Evolutionary conservation across 2,888 invertebrate species (phyloP).

Genomic region (Pterostichus niger): DNA sequence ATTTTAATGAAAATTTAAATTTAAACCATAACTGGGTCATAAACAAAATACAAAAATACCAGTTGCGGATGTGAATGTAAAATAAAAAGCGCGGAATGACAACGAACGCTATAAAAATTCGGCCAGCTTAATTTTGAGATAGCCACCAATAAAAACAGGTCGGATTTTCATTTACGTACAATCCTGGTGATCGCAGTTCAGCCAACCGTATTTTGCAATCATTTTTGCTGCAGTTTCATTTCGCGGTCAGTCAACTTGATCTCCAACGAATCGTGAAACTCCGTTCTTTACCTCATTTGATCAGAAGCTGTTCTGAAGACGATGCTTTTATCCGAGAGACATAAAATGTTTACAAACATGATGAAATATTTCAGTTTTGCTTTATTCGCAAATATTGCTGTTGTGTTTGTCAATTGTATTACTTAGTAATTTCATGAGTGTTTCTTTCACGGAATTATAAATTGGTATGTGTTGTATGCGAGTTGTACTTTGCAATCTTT

Average conservation of each 20-base stretch:
- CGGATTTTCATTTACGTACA: conserved; percentile 43
- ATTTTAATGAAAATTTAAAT: conserved; percentile 16
- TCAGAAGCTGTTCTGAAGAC: conserved; percentile 10
- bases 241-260: conserved; percentile 56
- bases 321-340: neutral
- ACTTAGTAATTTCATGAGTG: conserved; percentile 18
- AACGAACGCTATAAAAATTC: conserved; percentile 41
- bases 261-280: conserved; percentile 44
- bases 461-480: neutral
- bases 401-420: conserved; percentile 18
- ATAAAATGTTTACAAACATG: conserved; percentile 37
- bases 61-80: conserved; percentile 39
- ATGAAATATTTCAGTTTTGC: conserved; percentile 27
- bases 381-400: conserved; percentile 27
- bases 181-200: conserved; percentile 6
- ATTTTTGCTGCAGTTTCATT: conserved; percentile 55
- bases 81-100: conserved; percentile 40
- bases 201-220: conserved; percentile 53
- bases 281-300: conserved; percentile 43
- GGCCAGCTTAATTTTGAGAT: conserved; percentile 42
- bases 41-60: conserved; percentile 43
- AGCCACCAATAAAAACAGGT: conserved; percentile 35
- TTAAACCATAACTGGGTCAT: conserved; percentile 40
- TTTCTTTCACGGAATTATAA: conserved; percentile 21
- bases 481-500: neutral